phyloP scores from a whole-genome alignment of 2,888 invertebrate species.

The Odontomyia ornata region DNA sequence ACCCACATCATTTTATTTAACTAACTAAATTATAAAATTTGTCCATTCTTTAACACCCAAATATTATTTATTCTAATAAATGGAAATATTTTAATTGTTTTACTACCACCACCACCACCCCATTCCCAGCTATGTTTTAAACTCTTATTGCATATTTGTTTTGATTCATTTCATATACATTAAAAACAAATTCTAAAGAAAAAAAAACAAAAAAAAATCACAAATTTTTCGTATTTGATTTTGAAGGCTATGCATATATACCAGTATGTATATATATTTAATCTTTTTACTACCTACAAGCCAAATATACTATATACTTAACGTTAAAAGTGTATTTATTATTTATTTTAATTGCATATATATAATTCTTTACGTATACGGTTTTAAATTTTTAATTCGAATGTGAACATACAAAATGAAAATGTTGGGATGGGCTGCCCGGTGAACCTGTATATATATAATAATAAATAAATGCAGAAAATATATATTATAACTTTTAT shows the following conservation, averaged over 20 bases:
- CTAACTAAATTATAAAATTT: background rate
- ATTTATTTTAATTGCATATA: background rate
- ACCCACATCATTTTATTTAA: background rate
- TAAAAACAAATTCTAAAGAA: background rate
- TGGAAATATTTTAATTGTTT: background rate
- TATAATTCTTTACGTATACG: too few relatives aligned
- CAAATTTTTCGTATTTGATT: background rate
- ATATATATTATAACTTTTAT: too few relatives aligned
- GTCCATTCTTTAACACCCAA: background rate
- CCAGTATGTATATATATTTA: too few relatives aligned
- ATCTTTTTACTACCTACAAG: background rate
- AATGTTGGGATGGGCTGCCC: constrained; percentile 66
- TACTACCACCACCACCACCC: too few relatives aligned
- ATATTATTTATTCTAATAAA: background rate
- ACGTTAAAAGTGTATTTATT: background rate
- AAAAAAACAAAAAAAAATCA: background rate
- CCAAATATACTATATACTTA: constrained; percentile 20
- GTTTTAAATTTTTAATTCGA: constrained; percentile 52
- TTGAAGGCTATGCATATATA: constrained; percentile 1
- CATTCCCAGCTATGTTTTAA: too few relatives aligned
- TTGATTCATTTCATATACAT: background rate
- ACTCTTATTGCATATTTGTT: background rate
- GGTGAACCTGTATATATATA: too few relatives aligned
- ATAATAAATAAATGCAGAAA: background rate
- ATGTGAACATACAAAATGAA: constrained; percentile 50